phyloP scores from a whole-genome alignment of 2,797 vertebrate genomes.

The Characodon lateralis region DNA sequence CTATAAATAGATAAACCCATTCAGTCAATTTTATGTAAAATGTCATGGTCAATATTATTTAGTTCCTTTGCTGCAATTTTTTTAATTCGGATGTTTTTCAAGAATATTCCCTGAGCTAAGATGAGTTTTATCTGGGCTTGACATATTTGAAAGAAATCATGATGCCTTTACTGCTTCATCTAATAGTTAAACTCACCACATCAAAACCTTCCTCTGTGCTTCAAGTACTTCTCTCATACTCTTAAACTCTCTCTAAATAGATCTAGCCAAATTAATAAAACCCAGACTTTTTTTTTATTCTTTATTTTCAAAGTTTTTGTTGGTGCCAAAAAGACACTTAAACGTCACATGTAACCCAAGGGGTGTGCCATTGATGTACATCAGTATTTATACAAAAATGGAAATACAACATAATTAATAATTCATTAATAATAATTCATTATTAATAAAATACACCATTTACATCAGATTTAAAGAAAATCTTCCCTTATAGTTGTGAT shows the following conservation, averaged over 20 bases:
- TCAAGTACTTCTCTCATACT: background rate
- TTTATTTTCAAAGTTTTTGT: no score
- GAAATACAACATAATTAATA: no score
- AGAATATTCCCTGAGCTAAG: background rate
- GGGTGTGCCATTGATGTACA: no score
- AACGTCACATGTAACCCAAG: no score
- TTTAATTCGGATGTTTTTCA: background rate
- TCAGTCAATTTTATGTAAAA: background rate
- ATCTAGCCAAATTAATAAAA: background rate
- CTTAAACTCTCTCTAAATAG: background rate
- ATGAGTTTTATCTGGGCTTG: background rate
- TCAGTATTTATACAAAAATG: no score
- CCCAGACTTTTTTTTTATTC: no score
- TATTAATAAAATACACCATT: no score
- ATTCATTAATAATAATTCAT: no score
- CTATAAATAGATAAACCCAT: background rate
- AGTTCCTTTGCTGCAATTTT: background rate
- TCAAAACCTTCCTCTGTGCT: background rate
- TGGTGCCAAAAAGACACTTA: no score
- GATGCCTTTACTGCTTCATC: background rate
- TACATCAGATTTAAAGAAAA: no score
- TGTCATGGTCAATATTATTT: background rate
- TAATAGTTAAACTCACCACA: background rate
- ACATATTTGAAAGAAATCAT: background rate
- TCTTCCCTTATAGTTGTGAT: no score